A percentile compares a stretch with the other conserved stretches of the same genome.
phyloP scores from a whole-genome alignment of 2,113 vertebrate species.

The Myrmophylax atrothorax region DNA sequence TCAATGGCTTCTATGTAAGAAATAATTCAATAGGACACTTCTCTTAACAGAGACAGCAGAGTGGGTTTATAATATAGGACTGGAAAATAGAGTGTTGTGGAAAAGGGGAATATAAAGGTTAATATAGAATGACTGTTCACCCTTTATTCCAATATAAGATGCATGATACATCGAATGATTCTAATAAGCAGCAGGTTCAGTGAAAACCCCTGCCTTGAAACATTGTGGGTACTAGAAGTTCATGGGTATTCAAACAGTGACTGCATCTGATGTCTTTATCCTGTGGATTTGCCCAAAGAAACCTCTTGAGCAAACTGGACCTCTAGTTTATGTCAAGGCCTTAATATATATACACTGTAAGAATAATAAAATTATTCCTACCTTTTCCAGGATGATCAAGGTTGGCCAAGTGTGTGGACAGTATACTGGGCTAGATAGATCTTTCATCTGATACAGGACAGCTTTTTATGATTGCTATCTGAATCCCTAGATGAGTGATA shows the following conservation, averaged over 20 bases:
- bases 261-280: not conserved
- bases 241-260: not conserved
- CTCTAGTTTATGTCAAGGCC: not conserved
- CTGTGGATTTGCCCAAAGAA: not conserved
- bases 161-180: not conserved
- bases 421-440: not conserved
- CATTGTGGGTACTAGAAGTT: not conserved
- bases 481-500: not conserved
- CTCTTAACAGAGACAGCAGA: not conserved
- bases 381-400: not conserved
- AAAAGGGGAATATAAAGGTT: constrained; percentile 14
- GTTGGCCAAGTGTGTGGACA: not conserved
- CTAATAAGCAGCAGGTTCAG: not conserved
- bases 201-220: not conserved
- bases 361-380: not conserved
- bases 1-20: not conserved
- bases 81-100: not conserved
- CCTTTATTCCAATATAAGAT: constrained; percentile 2
- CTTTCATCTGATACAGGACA: not conserved
- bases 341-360: not conserved
- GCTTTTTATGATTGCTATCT: not conserved
- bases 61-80: not conserved
- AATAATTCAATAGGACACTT: constrained; percentile 52
- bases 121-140: not conserved
- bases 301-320: not conserved